Evolutionary conservation across 2,888 invertebrate species (phyloP).

Genomic region (Microplitis deprimator): DNA sequence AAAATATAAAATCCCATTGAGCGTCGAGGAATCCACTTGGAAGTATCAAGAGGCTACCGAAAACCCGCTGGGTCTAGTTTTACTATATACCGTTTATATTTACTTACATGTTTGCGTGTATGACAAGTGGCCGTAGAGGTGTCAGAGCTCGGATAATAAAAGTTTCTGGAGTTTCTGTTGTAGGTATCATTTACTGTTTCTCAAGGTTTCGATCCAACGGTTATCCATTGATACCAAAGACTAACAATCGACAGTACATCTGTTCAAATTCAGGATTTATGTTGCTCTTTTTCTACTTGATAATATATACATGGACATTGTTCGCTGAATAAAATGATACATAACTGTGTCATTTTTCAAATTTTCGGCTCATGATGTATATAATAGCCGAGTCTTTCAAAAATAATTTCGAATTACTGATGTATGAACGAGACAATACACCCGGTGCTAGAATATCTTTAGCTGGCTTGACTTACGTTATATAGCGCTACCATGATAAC

Average conservation of each 20-base stretch:
- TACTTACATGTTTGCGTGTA: background rate
- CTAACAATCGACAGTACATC: too few species aligned
- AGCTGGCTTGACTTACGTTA: background rate
- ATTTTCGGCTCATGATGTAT: conserved; percentile 14
- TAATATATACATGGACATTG: too few species aligned
- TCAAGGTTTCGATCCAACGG: too few species aligned
- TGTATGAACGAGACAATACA: conserved; percentile 15
- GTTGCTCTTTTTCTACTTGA: too few species aligned
- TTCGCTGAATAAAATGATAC: conserved; percentile 18
- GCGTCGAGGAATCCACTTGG: background rate
- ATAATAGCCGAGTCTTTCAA: background rate
- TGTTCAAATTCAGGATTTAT: too few species aligned
- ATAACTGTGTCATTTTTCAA: conserved; percentile 51
- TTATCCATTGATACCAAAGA: too few species aligned
- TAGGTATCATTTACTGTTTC: background rate
- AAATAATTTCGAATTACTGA: conserved; percentile 16
- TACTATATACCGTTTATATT: background rate
- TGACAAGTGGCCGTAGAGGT: background rate
- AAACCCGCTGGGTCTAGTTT: conserved; percentile 6
- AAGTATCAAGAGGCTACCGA: conserved; percentile 1
- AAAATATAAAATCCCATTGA: conserved; percentile 19
- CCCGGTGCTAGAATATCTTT: background rate
- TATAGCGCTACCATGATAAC: background rate
- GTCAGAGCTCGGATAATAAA: background rate
- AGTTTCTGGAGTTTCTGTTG: background rate